Conservation (phyloP, 2,797 vertebrate species). For the Galago senegalensis region DNA sequence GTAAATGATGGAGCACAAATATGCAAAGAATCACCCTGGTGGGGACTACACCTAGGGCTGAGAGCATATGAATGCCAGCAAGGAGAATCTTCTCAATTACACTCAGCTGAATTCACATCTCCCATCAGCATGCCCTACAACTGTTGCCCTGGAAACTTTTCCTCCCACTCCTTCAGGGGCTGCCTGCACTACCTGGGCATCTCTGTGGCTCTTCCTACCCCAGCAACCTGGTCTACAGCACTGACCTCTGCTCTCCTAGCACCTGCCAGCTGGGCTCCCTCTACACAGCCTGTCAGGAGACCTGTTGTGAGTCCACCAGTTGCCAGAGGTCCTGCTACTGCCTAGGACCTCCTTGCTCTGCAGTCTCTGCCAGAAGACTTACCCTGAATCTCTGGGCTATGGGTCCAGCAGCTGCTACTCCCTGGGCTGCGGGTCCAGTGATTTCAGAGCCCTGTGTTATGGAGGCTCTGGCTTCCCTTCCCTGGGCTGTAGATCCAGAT, state of each 20-base stretch:
- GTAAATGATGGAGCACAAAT: not conserved
- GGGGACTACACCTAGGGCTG: not conserved
- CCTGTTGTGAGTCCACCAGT: not conserved
- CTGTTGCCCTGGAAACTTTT: not conserved
- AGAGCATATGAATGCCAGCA: slow-evolving; percentile 9
- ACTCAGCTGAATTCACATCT: not conserved
- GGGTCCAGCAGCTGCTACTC: not conserved
- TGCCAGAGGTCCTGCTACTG: not conserved
- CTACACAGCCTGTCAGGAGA: not conserved
- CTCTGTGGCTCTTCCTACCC: not conserved
- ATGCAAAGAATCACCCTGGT: not conserved
- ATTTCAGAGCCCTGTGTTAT: not conserved
- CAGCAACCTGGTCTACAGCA: slow-evolving; percentile 1
- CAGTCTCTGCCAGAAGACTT: not conserved
- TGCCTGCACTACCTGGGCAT: not conserved
- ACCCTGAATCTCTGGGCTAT: not conserved
- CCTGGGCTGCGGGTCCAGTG: not conserved
- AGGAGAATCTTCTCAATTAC: not conserved
- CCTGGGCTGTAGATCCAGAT: not conserved
- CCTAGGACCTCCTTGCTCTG: not conserved
- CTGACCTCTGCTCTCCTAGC: not conserved
- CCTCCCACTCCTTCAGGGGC: not conserved
- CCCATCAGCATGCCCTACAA: slow-evolving; percentile 5
- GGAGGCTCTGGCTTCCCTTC: not conserved
- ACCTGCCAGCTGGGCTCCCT: not conserved